Evolutionary conservation across 2,888 invertebrate genomes (phyloP).

Genomic region (Lottia gigantea): DNA sequence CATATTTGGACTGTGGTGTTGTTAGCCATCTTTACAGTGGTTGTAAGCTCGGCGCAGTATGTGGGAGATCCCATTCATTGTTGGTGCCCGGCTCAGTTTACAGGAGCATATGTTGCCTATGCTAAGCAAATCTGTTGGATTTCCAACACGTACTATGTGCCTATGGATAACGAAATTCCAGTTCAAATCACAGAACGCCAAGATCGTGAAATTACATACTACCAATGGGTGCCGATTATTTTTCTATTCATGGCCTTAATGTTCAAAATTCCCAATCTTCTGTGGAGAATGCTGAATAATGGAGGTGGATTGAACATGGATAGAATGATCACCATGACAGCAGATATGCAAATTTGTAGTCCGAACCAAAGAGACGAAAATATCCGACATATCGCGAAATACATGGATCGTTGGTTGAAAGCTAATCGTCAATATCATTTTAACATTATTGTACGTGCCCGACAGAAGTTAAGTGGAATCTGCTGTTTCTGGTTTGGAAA

Average conservation of each 20-base stretch:
- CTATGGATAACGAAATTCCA: conserved; percentile 51
- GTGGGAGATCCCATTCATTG: conserved; percentile 56
- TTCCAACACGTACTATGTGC: conserved; percentile 58
- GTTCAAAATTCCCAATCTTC: conserved; percentile 54
- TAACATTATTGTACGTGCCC: conserved; percentile 46
- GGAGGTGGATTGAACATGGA: conserved; percentile 55
- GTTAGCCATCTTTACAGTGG: conserved; percentile 53
- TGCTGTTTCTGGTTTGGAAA: conserved; percentile 57
- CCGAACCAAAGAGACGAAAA: conserved; percentile 48
- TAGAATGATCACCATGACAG: conserved; percentile 53
- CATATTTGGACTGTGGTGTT: conserved; percentile 54
- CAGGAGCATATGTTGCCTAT: conserved; percentile 48
- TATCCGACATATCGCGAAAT: conserved; percentile 45
- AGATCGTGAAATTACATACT: conserved; percentile 53
- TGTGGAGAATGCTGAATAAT: conserved; percentile 50
- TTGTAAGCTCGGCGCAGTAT: conserved; percentile 54
- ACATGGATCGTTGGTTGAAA: conserved; percentile 55
- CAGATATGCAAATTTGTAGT: conserved; percentile 48
- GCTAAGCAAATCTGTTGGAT: conserved; percentile 57
- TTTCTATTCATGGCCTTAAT: conserved; percentile 56
- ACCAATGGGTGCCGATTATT: conserved; percentile 60
- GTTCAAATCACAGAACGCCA: conserved; percentile 37
- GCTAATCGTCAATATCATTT: conserved; percentile 51
- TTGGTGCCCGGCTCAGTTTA: conserved; percentile 54
- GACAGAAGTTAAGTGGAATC: conserved; percentile 41